Conservation (phyloP, 2,888 invertebrate species). For the Steromphala cineraria region DNA sequence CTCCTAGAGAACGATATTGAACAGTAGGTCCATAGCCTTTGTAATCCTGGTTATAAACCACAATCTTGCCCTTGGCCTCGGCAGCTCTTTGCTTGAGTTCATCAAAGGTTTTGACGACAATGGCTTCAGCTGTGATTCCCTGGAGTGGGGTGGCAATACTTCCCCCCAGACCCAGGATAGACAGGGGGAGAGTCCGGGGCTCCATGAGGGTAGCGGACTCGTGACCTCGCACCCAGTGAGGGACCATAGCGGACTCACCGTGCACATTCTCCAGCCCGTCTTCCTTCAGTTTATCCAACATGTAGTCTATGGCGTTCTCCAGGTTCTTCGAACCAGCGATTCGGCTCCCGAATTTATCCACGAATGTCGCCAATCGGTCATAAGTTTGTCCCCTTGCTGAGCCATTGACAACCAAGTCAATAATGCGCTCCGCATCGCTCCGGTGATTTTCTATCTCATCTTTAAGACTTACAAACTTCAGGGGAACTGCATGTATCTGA, state of each 20-base stretch:
- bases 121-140: constrained; percentile 84
- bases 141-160: constrained; percentile 83
- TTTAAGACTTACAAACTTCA: neutral
- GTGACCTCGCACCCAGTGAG: constrained; percentile 79
- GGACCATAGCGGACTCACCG: constrained; percentile 80
- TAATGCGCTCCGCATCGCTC: constrained; percentile 53
- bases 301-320: constrained; percentile 83
- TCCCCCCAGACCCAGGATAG: constrained; percentile 83
- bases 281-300: constrained; percentile 77
- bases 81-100: constrained; percentile 79
- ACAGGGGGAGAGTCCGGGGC: constrained; percentile 81
- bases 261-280: constrained; percentile 81
- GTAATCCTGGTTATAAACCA: constrained; percentile 82
- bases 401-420: constrained; percentile 57
- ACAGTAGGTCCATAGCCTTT: constrained; percentile 81
- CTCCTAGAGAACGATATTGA: constrained; percentile 81
- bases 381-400: constrained; percentile 59
- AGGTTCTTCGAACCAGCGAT: constrained; percentile 81
- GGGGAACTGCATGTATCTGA: too few relatives aligned
- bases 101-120: constrained; percentile 79
- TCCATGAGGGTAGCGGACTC: constrained; percentile 82
- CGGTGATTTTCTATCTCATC: constrained; percentile 31
- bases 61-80: constrained; percentile 83
- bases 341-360: constrained; percentile 80
- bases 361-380: constrained; percentile 63